Evolutionary conservation across 2,888 invertebrate species (phyloP).

Genomic region (Hirudinaria manillensis): DNA sequence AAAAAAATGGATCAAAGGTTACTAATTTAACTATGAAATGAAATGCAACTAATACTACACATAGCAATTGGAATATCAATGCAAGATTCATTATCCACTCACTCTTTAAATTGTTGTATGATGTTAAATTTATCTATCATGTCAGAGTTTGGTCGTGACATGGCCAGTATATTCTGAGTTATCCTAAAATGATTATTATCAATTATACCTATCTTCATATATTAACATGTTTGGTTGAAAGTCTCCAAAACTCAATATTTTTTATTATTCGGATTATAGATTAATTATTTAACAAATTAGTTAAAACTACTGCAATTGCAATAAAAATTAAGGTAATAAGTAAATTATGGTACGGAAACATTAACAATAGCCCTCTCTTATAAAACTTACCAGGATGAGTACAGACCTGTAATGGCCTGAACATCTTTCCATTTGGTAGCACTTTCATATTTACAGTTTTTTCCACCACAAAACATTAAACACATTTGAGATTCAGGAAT

Average conservation of each 20-base stretch:
- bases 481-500: slow-evolving; percentile 70
- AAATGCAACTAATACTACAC: too few relatives aligned
- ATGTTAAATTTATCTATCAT: slow-evolving; percentile 70
- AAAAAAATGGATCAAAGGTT: not conserved
- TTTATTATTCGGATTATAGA: too few relatives aligned
- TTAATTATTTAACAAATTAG: not conserved
- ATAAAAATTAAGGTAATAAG: not conserved
- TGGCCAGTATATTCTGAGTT: slow-evolving; percentile 78
- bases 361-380: slow-evolving; percentile 6
- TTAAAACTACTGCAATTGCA: not conserved
- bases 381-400: slow-evolving; percentile 70
- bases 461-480: slow-evolving; percentile 76
- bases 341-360: not conserved
- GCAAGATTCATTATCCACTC: slow-evolving; percentile 41
- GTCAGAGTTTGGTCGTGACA: slow-evolving; percentile 75
- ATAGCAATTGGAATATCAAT: too few relatives aligned
- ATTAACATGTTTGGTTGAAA: not conserved
- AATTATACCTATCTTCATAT: not conserved
- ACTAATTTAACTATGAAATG: not conserved
- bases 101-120: slow-evolving; percentile 70
- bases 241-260: too few relatives aligned
- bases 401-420: slow-evolving; percentile 71
- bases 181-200: slow-evolving; percentile 62
- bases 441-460: slow-evolving; percentile 73
- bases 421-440: slow-evolving; percentile 59